Evolutionary conservation across 2,888 invertebrate species (phyloP).

Genomic region (Zygaena filipendulae): DNA sequence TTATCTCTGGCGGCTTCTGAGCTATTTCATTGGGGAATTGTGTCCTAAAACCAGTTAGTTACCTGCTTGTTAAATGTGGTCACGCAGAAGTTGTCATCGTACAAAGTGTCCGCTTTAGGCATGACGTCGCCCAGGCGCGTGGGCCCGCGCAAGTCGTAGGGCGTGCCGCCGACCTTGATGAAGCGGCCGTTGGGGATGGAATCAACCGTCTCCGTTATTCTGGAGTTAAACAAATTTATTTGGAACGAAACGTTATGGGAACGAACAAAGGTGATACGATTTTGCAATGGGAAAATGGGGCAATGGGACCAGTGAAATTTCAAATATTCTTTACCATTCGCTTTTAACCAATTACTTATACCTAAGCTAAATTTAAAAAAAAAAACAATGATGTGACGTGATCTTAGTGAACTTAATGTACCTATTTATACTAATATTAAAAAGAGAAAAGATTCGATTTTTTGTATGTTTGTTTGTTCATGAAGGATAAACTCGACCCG

Average conservation of each 20-base stretch:
- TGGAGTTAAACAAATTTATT: slow-evolving; percentile 15
- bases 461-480: no score
- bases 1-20: no score
- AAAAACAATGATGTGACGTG: no score
- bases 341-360: no score
- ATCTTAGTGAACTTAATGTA: no score
- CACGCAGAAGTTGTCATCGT: slow-evolving; percentile 87
- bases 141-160: slow-evolving; percentile 77
- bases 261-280: neutral
- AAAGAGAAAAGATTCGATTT: no score
- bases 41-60: slow-evolving; percentile 3
- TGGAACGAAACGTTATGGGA: no score
- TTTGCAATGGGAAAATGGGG: neutral
- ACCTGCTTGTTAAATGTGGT: slow-evolving; percentile 42
- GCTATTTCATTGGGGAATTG: no score
- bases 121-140: slow-evolving; percentile 76
- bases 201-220: slow-evolving; percentile 45
- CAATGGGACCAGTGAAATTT: neutral
- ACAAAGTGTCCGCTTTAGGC: slow-evolving; percentile 72
- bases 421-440: no score
- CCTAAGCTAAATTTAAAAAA: no score
- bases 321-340: no score
- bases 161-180: slow-evolving; percentile 70
- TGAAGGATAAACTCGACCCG: no score
- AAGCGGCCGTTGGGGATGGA: slow-evolving; percentile 51